Evolutionary conservation across 2,888 invertebrate genomes (phyloP).

Genomic region (Cryptosula pallasiana): DNA sequence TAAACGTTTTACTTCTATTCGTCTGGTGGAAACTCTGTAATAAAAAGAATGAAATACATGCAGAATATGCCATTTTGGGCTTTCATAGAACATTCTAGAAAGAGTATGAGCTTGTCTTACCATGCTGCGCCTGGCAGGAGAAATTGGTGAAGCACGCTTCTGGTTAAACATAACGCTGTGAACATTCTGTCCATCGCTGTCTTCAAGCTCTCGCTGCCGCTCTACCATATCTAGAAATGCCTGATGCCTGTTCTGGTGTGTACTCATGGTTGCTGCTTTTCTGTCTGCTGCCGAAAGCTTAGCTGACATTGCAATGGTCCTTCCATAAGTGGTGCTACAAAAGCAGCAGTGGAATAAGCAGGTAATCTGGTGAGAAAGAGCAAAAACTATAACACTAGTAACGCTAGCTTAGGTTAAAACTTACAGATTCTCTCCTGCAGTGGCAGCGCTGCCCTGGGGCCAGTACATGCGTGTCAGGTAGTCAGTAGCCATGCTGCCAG

Average conservation of each 20-base stretch:
- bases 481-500: conserved; percentile 14
- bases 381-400: too few species aligned
- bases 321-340: conserved; percentile 9
- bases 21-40: conserved; percentile 9
- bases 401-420: too few species aligned
- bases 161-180: neutral
- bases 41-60: too few species aligned
- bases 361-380: too few species aligned
- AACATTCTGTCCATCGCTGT: neutral
- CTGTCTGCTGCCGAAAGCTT: conserved; percentile 11
- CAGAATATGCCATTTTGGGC: too few species aligned
- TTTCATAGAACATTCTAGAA: too few species aligned
- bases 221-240: conserved; percentile 1
- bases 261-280: neutral
- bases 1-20: conserved; percentile 4
- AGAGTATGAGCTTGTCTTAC: neutral
- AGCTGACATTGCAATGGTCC: conserved; percentile 6
- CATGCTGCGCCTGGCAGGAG: neutral
- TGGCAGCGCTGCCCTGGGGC: neutral
- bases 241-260: neutral
- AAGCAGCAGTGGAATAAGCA: too few species aligned
- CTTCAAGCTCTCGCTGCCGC: conserved; percentile 5
- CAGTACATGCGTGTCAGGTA: conserved; percentile 17
- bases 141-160: neutral
- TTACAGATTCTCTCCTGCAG: conserved; percentile 11